Conservation (phyloP, 2,797 vertebrate genomes). For the Antennarius maculatus region DNA sequence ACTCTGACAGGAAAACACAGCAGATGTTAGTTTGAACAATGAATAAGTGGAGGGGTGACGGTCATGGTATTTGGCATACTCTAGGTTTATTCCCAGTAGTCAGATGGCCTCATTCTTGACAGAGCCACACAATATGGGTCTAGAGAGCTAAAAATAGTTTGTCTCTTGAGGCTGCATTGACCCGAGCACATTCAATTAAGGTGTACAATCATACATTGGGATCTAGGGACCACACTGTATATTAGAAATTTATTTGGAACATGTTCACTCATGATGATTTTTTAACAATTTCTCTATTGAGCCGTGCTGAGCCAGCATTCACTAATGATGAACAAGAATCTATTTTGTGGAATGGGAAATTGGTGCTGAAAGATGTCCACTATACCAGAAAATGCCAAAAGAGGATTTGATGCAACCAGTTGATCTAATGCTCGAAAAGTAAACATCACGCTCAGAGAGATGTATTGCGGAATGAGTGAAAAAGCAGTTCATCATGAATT, state of each 20-base stretch:
- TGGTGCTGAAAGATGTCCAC: no score
- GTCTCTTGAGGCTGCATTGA: conserved; percentile 55
- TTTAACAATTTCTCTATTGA: no score
- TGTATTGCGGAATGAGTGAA: no score
- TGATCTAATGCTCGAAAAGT: no score
- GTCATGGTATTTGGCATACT: conserved; percentile 50
- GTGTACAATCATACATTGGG: conserved; percentile 15
- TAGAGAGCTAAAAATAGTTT: conserved; percentile 69
- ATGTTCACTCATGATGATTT: no score
- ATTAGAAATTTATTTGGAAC: background rate
- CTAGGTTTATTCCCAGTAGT: conserved; percentile 54
- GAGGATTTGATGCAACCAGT: no score
- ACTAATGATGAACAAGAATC: no score
- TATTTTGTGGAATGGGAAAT: no score
- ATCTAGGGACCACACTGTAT: conserved; percentile 17
- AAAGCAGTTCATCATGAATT: no score
- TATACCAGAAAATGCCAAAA: no score
- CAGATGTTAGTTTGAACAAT: conserved; percentile 70
- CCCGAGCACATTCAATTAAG: conserved; percentile 34
- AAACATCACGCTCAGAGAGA: no score
- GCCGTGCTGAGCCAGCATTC: no score
- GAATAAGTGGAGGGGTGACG: conserved; percentile 55
- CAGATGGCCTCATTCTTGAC: conserved; percentile 69
- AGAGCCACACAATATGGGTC: conserved; percentile 60
- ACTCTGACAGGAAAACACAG: conserved; percentile 61